Base-by-base conservation (phyloP, 1,140 invertebrate species). In the Trichoplusia ni region DNA sequence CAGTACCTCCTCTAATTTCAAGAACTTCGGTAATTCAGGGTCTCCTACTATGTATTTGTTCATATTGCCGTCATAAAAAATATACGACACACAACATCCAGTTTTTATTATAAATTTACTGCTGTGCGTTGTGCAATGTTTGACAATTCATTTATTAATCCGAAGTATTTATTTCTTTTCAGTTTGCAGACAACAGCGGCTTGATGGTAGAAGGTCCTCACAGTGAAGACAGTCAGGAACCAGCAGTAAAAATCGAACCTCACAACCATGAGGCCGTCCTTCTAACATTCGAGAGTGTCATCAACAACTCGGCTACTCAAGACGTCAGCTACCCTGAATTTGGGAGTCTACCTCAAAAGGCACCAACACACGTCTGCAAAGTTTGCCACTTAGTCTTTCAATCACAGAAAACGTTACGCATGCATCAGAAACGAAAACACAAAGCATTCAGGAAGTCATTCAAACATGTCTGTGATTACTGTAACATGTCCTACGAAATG, bases 341-440 rank as follows among this genome's bases (percentile, higher is more conserved):
- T n/a, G n/a, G n/a, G n/a, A 35, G 42, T 51, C 2, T 19, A 71
- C n/a, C 7, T n/a, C 38, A 29, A 71, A 71, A 4, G 4, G 46
- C 25, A 4, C 71, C 74, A 0, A 79, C 62, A 2, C 73, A 77
- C 40, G 64, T 84, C 2, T 90, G 87, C 64, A 86, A 90, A 75
- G 65, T 90, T 4, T 90, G 87, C 49, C 87, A 90, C 73, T 69
- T 90, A 73, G 79, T 88, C 60, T 90, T 90, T 67, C 77, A 85
- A 64, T 77, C 77, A 4, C 60, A 69, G 2, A 86, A 81, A 77
- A 90, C 87, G 4, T 62, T 88, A 18, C 62, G 64, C 40, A 84
- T 85, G 75, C 87, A 90, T 16, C 87, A 88, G 61, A 82, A 81
- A 64, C 74, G 85, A 35, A 87, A 84, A 60, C 87, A 90, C 46